Evolutionary conservation across 1,140 invertebrate species (phyloP), one percentile per base, ranked within the genome.

Genomic region (Cardiocondyla obscurior): DNA sequence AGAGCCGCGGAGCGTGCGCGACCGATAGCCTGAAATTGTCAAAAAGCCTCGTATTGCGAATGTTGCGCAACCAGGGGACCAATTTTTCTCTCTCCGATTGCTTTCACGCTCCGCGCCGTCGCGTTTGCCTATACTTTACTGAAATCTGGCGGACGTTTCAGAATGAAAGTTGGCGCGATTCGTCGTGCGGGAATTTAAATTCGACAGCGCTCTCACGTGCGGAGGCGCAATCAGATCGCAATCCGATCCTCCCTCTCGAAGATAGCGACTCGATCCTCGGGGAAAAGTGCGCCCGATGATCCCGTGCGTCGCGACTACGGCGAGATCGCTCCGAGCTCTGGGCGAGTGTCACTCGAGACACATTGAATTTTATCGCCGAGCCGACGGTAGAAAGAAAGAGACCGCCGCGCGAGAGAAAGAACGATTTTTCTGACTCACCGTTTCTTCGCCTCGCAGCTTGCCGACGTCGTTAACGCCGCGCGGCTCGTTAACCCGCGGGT

Each of bases 391-490:
- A 62, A n/a, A 39, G 22, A 49, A 39, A 46, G 30, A 22, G 42
- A 51, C 3, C 19, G 36, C 19, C 25, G n/a, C 4, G 44, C 25
- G 25, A 60, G 72, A 76, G 19, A 65, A 8, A 49, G 30, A 22
- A n/a, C 30, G 36, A 46, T 79, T 67, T 53, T 62, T 69, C 60
- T 79, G 74, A 79, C 74, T 79, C 74, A 77, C 46, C 36, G 33
- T 65, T 46, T 77, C 73, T 33, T 67, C 46, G 44, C n/a, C 44
- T 77, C 30, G 74, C 33, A 39, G 46, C 28, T 65, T 53, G 74
- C 74, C 62, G 46, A 76, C 39, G 46, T 79, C 62, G 33, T 69
- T 69, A 79, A 67, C 33, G 33, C 60, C 60, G 33, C 73, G 42
- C 58, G 60, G 22, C 28, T 65, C 22, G 44, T 65, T 76, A 25